These are phyloP conservation scores for Chydorus sphaericus DNA, from an alignment of 2,888 invertebrate species.

Conservation along the genomic window DNA sequence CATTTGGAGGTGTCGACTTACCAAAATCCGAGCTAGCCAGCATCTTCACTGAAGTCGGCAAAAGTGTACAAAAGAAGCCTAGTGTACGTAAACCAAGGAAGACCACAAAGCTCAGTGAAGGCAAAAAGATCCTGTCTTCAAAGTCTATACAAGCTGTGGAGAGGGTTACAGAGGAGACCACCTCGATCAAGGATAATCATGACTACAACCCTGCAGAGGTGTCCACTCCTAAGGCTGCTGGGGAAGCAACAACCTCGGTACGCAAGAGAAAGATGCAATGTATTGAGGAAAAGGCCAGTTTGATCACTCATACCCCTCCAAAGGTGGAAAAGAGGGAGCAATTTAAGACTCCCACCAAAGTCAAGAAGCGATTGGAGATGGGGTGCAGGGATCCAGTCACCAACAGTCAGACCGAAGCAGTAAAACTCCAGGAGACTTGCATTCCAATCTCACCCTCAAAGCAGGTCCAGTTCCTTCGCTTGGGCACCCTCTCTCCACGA, in stretches of 20 bases:
- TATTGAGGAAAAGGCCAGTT: background rate
- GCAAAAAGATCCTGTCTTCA: background rate
- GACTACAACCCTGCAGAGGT: background rate
- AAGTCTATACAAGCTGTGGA: background rate
- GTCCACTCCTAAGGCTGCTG: background rate
- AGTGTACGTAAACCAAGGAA: background rate
- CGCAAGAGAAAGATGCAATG: slow-evolving; percentile 9
- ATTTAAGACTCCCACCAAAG: background rate
- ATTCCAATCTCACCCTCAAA: background rate
- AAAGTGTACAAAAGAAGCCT: background rate
- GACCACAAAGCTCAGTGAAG: background rate
- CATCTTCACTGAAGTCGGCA: slow-evolving; percentile 2
- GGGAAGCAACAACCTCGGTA: background rate
- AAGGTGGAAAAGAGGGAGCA: background rate
- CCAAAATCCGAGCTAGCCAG: background rate
- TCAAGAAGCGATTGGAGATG: background rate
- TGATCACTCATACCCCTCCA: background rate
- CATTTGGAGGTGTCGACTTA: too few relatives aligned
- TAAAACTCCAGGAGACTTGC: background rate
- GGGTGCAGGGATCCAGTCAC: background rate
- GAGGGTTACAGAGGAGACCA: background rate
- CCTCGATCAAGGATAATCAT: slow-evolving; percentile 10
- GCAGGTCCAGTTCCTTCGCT: background rate
- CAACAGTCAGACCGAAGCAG: background rate
- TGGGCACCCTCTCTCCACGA: slow-evolving; percentile 7